A percentile compares a stretch with the other conserved stretches of the same genome.
These are phyloP conservation scores for Salarias fasciatus DNA, from an alignment of 2,797 vertebrate species.

Conservation along the genomic window DNA sequence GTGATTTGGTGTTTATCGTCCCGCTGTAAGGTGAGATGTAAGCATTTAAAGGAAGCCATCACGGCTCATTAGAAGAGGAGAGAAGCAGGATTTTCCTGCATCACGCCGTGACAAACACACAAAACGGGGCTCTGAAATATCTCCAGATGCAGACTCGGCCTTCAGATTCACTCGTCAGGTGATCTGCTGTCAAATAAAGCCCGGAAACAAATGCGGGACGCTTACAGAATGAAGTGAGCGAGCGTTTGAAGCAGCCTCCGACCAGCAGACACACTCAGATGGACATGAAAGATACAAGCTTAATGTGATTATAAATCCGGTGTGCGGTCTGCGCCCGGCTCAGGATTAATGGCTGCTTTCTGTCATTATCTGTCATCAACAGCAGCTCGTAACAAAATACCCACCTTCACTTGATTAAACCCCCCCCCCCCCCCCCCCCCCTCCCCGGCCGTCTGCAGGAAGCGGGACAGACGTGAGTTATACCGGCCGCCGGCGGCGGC, in stretches of 20 bases:
- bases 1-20: too few relatives aligned
- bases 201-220: background rate
- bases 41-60: too few relatives aligned
- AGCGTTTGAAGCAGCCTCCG: background rate
- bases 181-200: slow-evolving; percentile 2
- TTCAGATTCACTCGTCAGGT: background rate
- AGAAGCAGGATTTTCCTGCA: too few relatives aligned
- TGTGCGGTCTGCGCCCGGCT: slow-evolving; percentile 12
- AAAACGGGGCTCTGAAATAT: too few relatives aligned
- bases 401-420: slow-evolving; percentile 18
- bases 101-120: too few relatives aligned
- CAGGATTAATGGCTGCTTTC: slow-evolving; percentile 24
- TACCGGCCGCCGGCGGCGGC: slow-evolving; percentile 14
- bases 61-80: too few relatives aligned
- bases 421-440: background rate
- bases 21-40: too few relatives aligned
- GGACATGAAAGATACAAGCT: slow-evolving; percentile 3
- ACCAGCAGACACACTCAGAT: slow-evolving; percentile 9
- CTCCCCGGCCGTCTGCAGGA: slow-evolving; percentile 3
- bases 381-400: slow-evolving; percentile 21
- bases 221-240: background rate
- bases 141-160: background rate
- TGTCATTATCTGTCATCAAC: slow-evolving; percentile 17
- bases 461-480: background rate
- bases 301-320: slow-evolving; percentile 27